phyloP scores from a whole-genome alignment of 1,140 invertebrate genomes.

The Listronotus bonariensis region DNA sequence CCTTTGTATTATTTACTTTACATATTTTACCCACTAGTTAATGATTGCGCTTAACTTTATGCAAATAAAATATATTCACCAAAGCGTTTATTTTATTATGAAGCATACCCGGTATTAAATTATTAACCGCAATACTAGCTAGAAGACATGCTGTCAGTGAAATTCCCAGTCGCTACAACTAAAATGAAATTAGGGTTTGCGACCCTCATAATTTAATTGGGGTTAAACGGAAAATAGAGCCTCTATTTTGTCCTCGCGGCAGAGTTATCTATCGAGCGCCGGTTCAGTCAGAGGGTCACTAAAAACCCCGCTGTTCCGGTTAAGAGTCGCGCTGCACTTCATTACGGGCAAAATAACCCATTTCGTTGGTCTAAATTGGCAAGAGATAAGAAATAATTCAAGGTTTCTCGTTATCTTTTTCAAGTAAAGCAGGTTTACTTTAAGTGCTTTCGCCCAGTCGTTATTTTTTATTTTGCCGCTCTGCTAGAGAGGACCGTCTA shows the following conservation, averaged over 20 bases:
- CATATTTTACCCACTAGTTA: too few species aligned
- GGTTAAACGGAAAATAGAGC: slow-evolving; percentile 13
- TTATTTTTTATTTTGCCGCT: too few species aligned
- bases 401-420: not conserved
- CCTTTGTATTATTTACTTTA: too few species aligned
- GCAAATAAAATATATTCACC: too few species aligned
- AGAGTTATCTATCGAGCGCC: slow-evolving; percentile 11
- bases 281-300: slow-evolving; percentile 3
- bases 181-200: slow-evolving; percentile 1
- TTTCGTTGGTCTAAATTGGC: slow-evolving; percentile 10
- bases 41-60: too few species aligned
- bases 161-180: not conserved
- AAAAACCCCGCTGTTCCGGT: not conserved
- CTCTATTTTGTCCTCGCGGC: slow-evolving; percentile 9
- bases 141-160: not conserved
- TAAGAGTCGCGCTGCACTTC: not conserved
- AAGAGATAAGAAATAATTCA: slow-evolving; percentile 13
- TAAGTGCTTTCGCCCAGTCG: not conserved
- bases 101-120: too few species aligned
- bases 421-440: not conserved
- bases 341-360: slow-evolving; percentile 10
- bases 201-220: slow-evolving; percentile 18
- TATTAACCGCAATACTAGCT: not conserved
- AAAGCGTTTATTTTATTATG: too few species aligned
- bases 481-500: too few species aligned